Evolutionary conservation across 1,140 invertebrate species (phyloP).

Genomic region (Pseudomyrmex flavicornis): DNA sequence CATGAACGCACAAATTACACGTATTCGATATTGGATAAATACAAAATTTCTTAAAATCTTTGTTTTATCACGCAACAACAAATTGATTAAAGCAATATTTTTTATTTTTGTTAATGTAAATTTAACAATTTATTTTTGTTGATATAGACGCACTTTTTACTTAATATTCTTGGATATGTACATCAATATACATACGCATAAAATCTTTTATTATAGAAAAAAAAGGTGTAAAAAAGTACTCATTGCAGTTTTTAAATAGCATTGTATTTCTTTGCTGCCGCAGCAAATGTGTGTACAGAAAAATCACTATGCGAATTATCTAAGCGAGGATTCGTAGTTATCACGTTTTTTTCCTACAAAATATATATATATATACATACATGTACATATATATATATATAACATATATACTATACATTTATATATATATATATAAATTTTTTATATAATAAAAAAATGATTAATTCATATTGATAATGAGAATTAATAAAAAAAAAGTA

Average conservation of each 20-base stretch:
- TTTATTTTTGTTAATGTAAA: no score
- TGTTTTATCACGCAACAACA: no score
- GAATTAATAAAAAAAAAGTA: slow-evolving; percentile 48
- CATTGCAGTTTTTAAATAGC: slow-evolving; percentile 46
- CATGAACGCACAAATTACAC: no score
- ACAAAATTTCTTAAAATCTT: no score
- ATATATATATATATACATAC: slow-evolving; percentile 41
- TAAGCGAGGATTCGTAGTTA: slow-evolving; percentile 62
- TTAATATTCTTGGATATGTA: not conserved
- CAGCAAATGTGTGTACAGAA: slow-evolving; percentile 56
- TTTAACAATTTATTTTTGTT: no score
- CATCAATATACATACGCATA: not conserved
- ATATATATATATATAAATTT: slow-evolving; percentile 18
- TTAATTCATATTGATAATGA: slow-evolving; percentile 44
- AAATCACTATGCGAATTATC: slow-evolving; percentile 65
- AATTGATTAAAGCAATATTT: no score
- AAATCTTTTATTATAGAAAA: not conserved
- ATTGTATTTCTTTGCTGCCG: slow-evolving; percentile 52
- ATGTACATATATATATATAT: slow-evolving; percentile 2
- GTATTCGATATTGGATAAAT: no score
- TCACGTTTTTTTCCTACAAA: slow-evolving; percentile 64
- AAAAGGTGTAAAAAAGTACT: slow-evolving; percentile 49
- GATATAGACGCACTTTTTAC: no score
- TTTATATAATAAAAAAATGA: slow-evolving; percentile 64
- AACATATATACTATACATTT: slow-evolving; percentile 10